phyloP scores from a whole-genome alignment of 1,140 invertebrate genomes.

The Danaus melanippus region DNA sequence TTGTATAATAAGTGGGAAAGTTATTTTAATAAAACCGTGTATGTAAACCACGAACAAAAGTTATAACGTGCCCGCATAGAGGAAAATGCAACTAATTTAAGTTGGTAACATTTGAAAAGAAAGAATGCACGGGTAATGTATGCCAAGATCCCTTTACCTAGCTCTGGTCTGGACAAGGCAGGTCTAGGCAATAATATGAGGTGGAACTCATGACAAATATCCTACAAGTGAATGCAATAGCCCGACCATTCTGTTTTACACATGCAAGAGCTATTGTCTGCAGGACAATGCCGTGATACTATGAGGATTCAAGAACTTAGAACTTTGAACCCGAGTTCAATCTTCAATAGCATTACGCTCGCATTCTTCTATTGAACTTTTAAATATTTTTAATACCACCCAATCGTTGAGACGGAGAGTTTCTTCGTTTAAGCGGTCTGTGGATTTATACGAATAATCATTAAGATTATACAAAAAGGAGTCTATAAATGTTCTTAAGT shows the following conservation, averaged over 20 bases:
- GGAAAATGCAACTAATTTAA: constrained; percentile 24
- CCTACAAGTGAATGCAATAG: constrained; percentile 34
- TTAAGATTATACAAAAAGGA: no score
- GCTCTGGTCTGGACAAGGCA: constrained; percentile 4
- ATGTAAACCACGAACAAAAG: constrained; percentile 17
- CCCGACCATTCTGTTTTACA: constrained; percentile 43
- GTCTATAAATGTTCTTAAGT: no score
- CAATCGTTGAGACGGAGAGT: constrained; percentile 14
- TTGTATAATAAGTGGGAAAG: constrained; percentile 5
- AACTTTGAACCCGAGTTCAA: constrained; percentile 40
- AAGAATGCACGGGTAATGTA: constrained; percentile 17
- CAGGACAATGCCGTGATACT: constrained; percentile 52
- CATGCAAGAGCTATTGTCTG: constrained; percentile 48
- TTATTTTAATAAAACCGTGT: constrained; percentile 14
- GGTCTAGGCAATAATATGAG: constrained; percentile 9
- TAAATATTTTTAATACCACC: constrained; percentile 34
- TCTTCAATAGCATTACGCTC: constrained; percentile 35
- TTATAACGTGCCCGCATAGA: constrained; percentile 16
- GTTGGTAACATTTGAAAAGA: constrained; percentile 19
- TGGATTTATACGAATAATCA: no score
- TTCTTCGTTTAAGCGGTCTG: no score
- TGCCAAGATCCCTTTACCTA: constrained; percentile 19
- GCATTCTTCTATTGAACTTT: constrained; percentile 31
- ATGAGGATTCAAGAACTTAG: constrained; percentile 44
- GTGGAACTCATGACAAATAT: constrained; percentile 31